Evolutionary conservation across 2,797 vertebrate species (phyloP).

Genomic region (Carduelis carduelis): DNA sequence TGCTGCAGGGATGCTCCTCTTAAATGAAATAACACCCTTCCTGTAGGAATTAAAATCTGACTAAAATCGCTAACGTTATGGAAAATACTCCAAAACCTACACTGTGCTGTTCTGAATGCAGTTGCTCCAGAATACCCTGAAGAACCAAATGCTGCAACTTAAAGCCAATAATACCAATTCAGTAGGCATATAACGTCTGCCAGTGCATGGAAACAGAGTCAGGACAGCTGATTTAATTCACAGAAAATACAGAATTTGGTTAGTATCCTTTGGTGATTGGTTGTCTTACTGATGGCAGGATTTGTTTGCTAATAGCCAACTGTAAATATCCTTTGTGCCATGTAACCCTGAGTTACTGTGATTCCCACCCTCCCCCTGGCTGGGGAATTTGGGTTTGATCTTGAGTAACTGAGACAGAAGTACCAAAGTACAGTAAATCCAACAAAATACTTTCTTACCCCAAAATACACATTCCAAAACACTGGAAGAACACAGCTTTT

Average conservation of each 20-base stretch:
- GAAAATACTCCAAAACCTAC: not conserved
- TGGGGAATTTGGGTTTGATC: not conserved
- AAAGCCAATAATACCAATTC: not conserved
- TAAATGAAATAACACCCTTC: not conserved
- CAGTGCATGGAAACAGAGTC: not conserved
- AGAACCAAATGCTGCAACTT: not conserved
- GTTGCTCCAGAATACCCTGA: not conserved
- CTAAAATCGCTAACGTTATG: not conserved
- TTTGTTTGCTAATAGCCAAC: not conserved
- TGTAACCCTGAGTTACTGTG: not conserved
- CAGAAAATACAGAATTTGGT: not conserved
- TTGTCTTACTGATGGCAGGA: not conserved
- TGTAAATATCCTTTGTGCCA: not conserved
- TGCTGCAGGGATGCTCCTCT: not conserved
- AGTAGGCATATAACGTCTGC: not conserved
- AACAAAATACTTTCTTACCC: conserved; percentile 22
- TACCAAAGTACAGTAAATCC: conserved; percentile 50
- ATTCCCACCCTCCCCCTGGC: not conserved
- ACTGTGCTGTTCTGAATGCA: not conserved
- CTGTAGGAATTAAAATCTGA: not conserved
- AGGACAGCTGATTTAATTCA: not conserved
- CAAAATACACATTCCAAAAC: conserved; percentile 30
- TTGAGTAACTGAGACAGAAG: not conserved
- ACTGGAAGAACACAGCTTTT: not conserved
- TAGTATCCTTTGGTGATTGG: not conserved